Percentiles rank a stretch among this genome's conserved stretches.
These are phyloP conservation scores for Hippocampus kuda DNA, from an alignment of 2,797 vertebrate species.

Conservation along the genomic window DNA sequence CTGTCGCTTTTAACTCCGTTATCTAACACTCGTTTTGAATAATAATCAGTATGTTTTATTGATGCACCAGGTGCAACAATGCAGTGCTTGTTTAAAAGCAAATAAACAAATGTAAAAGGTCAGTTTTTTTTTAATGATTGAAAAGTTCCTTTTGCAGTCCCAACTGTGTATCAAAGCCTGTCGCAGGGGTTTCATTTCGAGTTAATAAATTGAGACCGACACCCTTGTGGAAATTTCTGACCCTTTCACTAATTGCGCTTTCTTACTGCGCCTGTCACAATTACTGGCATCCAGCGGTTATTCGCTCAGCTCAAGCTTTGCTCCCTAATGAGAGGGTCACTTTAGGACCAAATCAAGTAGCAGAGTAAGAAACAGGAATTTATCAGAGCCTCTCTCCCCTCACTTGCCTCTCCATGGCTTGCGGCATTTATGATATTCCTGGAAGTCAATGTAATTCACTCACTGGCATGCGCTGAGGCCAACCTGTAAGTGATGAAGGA, in stretches of 20 bases:
- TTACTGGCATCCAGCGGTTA: slow-evolving; percentile 60
- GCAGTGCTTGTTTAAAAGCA: background rate
- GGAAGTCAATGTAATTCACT: slow-evolving; percentile 35
- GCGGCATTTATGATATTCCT: slow-evolving; percentile 30
- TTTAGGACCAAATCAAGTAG: slow-evolving; percentile 52
- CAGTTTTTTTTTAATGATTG: background rate
- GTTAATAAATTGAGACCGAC: slow-evolving; percentile 48
- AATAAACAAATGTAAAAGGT: background rate
- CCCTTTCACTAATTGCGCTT: slow-evolving; percentile 52
- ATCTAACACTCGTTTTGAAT: background rate
- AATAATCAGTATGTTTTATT: background rate
- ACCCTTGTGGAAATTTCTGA: slow-evolving; percentile 58
- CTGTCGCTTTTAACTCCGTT: too few relatives aligned
- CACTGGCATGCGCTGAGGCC: slow-evolving; percentile 12
- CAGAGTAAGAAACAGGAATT: slow-evolving; percentile 41
- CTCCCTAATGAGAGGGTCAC: slow-evolving; percentile 59
- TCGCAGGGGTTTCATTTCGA: slow-evolving; percentile 32
- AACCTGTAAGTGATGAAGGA: slow-evolving; percentile 10
- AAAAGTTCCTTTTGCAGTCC: slow-evolving; percentile 3
- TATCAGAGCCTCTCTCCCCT: slow-evolving; percentile 27
- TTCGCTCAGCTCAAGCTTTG: slow-evolving; percentile 57
- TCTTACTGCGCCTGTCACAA: slow-evolving; percentile 52
- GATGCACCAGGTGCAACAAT: background rate
- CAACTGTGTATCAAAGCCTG: slow-evolving; percentile 9
- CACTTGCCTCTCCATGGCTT: background rate